Conservation (phyloP, 1,140 invertebrate species). For the Pogonognathellus flavescens region DNA sequence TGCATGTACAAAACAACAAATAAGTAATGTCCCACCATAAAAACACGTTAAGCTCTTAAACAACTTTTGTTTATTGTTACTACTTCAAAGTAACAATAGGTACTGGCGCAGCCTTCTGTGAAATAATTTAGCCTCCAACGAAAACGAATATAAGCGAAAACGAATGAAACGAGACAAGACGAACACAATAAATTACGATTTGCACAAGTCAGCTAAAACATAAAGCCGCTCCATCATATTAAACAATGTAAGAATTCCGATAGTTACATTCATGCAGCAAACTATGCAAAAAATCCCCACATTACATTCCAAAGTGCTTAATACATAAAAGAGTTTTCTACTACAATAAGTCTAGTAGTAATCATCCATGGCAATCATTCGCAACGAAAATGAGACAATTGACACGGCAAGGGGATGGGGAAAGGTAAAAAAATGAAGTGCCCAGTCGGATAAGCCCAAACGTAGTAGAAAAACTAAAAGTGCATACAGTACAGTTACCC, state of each 20-base stretch:
- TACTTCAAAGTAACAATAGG: neutral
- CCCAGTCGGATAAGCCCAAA: constrained; percentile 21
- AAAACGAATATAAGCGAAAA: constrained; percentile 4
- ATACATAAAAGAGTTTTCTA: neutral
- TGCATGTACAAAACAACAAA: constrained; percentile 41
- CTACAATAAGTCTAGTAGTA: constrained; percentile 31
- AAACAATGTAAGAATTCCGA: constrained; percentile 31
- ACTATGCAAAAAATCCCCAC: neutral
- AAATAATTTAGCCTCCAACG: neutral
- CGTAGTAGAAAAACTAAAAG: neutral
- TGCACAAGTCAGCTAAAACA: constrained; percentile 34
- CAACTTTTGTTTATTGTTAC: neutral
- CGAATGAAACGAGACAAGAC: constrained; percentile 16
- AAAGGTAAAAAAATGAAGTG: constrained; percentile 5
- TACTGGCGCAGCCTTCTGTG: neutral
- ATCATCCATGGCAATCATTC: constrained; percentile 36
- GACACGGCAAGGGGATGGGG: constrained; percentile 46
- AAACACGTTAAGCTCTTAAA: constrained; percentile 25
- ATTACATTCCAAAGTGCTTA: neutral
- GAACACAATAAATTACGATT: constrained; percentile 41
- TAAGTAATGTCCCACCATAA: constrained; percentile 38
- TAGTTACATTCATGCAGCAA: constrained; percentile 1
- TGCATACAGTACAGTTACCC: neutral
- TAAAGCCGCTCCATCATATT: constrained; percentile 13
- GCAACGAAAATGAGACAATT: constrained; percentile 39